Percentiles rank a stretch among this genome's conserved stretches.
These are phyloP conservation scores for Ctenoplectra terminalis DNA, from an alignment of 1,140 invertebrate species.

Conservation along the genomic window DNA sequence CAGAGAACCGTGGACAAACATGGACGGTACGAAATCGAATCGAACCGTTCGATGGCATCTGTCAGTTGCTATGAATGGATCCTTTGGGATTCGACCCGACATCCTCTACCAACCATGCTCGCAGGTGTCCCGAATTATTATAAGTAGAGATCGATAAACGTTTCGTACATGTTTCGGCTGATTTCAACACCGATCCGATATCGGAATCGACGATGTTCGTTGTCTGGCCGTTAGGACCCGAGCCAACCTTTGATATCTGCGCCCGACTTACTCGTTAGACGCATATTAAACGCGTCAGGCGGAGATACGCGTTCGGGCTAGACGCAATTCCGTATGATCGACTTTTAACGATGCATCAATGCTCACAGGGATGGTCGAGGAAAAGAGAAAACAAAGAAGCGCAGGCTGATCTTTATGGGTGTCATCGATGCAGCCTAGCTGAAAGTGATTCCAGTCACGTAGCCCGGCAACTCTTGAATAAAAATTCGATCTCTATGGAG, in stretches of 20 bases:
- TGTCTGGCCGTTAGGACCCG: not conserved
- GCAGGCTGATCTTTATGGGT: slow-evolving; percentile 24
- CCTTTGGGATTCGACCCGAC: not conserved
- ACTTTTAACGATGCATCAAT: not conserved
- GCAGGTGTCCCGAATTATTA: slow-evolving; percentile 29
- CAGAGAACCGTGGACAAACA: not conserved
- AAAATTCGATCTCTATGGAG: slow-evolving; percentile 58
- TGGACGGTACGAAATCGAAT: slow-evolving; percentile 25
- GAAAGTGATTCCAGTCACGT: slow-evolving; percentile 52
- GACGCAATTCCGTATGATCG: not conserved
- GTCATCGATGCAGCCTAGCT: slow-evolving; percentile 29
- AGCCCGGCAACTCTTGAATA: slow-evolving; percentile 42
- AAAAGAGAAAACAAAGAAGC: not conserved
- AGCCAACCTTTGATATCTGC: not conserved
- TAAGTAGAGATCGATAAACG: slow-evolving; percentile 24
- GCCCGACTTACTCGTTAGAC: not conserved
- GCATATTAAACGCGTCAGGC: not conserved
- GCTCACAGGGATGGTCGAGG: not conserved
- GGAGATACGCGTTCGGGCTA: not conserved
- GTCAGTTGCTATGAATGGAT: not conserved
- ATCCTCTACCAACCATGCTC: not conserved
- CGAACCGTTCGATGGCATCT: not conserved
- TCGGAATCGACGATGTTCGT: not conserved
- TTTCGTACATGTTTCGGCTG: not conserved
- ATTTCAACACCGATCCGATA: not conserved